Conservation (phyloP, 2,797 vertebrate species). For the Lycodopsis pacificus region DNA sequence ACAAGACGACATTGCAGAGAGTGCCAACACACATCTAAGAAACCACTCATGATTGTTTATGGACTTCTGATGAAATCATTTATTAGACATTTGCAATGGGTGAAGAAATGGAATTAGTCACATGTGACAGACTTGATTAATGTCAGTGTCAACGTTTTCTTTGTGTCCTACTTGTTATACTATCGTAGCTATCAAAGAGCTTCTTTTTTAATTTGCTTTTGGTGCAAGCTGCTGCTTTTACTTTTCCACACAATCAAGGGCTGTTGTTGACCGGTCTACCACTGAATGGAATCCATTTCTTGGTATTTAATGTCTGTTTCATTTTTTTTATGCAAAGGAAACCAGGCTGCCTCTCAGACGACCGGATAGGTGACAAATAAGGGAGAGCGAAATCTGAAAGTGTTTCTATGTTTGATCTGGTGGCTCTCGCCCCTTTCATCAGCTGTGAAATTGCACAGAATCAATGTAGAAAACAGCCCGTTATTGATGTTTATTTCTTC, state of each 20-base stretch:
- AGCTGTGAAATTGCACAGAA: conserved; percentile 63
- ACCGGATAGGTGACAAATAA: conserved; percentile 35
- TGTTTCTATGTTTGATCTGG: conserved; percentile 40
- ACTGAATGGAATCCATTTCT: conserved; percentile 32
- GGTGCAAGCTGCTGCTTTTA: conserved; percentile 38
- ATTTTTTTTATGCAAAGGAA: conserved; percentile 53
- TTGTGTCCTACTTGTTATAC: conserved; percentile 33
- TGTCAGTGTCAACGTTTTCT: conserved; percentile 55
- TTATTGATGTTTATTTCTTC: conserved; percentile 16
- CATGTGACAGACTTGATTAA: conserved; percentile 32
- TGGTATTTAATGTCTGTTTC: conserved; percentile 39
- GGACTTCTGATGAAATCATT: conserved; percentile 24
- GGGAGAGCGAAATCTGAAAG: conserved; percentile 24
- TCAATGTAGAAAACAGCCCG: conserved; percentile 6
- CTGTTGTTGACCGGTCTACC: conserved; percentile 41
- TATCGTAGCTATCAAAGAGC: conserved; percentile 15
- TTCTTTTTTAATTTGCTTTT: conserved; percentile 39
- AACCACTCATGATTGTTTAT: conserved; percentile 21
- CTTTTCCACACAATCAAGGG: conserved; percentile 57
- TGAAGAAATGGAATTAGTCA: conserved; percentile 41
- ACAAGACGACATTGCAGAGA: conserved; percentile 31
- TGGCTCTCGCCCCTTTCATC: conserved; percentile 50
- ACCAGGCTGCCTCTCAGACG: conserved; percentile 67
- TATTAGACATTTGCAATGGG: conserved; percentile 21
- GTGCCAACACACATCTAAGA: conserved; percentile 71